Evolutionary conservation across 2,888 invertebrate genomes (phyloP), one percentile per base, ranked within the genome.

Genomic region (Drosophila atripex): DNA sequence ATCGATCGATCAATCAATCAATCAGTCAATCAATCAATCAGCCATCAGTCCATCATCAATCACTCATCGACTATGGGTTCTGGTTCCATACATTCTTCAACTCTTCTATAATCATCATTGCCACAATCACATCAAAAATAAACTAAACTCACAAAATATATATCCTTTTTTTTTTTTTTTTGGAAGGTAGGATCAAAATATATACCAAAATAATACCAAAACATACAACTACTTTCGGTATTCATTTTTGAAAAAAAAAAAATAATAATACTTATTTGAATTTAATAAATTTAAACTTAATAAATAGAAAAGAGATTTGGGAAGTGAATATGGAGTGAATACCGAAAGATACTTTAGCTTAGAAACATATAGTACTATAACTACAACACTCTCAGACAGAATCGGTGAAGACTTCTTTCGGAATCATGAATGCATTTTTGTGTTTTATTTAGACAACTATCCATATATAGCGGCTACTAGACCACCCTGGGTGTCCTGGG

Each of bases 391-490:
- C 25, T 39, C 12, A 41, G 47, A 45, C 45, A 50, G 47, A 72
- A 76, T 74, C 80, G 80, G 76, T 74, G 72, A 77, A 79, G 68
- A 70, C 70, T 72, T 73, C 61, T 54, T 63, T 74, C 60, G 49
- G 59, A 71, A 30, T 43, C 52, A 60, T 49, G 23, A 30, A 32
- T 43, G 39, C 49, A 23, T 49, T n/a, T 35, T 28, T 59, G 38
- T 39, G n/a, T 32, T 16, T 53, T 12, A 25, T 18, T 21, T 43
- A 43, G 21, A n/a, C n/a, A n/a, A n/a, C n/a, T n/a, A n/a, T n/a
- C n/a, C n/a, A n/a, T n/a, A n/a, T n/a, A n/a, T n/a, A n/a, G n/a
- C n/a, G n/a, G n/a, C n/a, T n/a, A n/a, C n/a, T n/a, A n/a, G n/a
- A n/a, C n/a, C n/a, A n/a, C n/a, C n/a, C n/a, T n/a, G n/a, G n/a